These are phyloP conservation scores for Drosophila orosa DNA, from an alignment of 1,140 invertebrate genomes.

Conservation along the genomic window DNA sequence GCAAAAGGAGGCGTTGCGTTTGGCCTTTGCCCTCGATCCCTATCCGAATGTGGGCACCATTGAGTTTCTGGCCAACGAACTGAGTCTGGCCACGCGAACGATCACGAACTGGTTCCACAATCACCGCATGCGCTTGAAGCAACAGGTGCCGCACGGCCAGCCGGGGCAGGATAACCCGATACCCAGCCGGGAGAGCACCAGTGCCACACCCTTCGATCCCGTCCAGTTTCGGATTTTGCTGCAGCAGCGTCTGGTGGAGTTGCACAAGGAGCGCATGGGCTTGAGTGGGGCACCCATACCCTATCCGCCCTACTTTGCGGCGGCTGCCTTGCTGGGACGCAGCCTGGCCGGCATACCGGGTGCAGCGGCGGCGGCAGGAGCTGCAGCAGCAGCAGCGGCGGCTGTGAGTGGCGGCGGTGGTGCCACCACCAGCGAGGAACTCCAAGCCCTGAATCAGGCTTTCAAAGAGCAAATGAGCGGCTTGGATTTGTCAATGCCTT, in stretches of 20 bases:
- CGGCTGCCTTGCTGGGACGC: conserved; percentile 89
- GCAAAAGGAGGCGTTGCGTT: conserved; percentile 97
- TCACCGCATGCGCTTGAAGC: conserved; percentile 98
- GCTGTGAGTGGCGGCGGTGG: conserved; percentile 68
- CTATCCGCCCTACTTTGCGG: conserved; percentile 90
- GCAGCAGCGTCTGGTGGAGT: conserved; percentile 93
- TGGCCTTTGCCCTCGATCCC: conserved; percentile 97
- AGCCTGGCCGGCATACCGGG: conserved; percentile 85
- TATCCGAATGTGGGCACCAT: conserved; percentile 98
- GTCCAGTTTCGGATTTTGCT: conserved; percentile 94
- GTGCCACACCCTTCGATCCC: conserved; percentile 91
- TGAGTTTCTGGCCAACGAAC: conserved; percentile 95
- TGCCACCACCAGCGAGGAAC: conserved; percentile 83
- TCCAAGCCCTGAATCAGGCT: conserved; percentile 86
- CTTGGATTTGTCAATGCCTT: conserved; percentile 91
- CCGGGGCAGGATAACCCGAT: conserved; percentile 87
- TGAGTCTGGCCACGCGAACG: conserved; percentile 96
- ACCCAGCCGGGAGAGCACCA: conserved; percentile 88
- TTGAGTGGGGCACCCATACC: conserved; percentile 88
- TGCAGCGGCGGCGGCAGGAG: conserved; percentile 85
- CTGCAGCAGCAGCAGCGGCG: conserved; percentile 75
- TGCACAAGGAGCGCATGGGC: conserved; percentile 92
- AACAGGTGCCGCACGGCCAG: conserved; percentile 91
- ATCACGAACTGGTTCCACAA: conserved; percentile 99
- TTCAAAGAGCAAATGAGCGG: conserved; percentile 91